A percentile compares a stretch with the other conserved stretches of the same genome.
Conservation (phyloP, 2,113 vertebrate genomes). For the Salminus brasiliensis region DNA sequence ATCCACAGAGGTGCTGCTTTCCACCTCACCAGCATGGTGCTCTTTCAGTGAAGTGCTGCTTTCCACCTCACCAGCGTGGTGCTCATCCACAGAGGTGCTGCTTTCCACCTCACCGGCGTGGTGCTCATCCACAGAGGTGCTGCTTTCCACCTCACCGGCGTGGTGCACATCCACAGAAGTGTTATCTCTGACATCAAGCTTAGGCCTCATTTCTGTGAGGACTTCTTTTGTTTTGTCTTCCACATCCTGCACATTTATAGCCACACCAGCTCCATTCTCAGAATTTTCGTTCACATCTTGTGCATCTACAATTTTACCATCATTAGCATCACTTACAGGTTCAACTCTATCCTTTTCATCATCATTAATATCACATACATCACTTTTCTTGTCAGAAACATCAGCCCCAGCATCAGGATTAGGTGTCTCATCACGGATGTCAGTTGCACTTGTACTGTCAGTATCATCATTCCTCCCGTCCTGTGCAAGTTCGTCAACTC, state of each 20-base stretch:
- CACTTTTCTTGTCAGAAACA: not conserved
- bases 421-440: not conserved
- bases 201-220: not conserved
- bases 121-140: no score
- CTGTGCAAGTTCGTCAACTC: not conserved
- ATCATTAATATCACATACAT: conserved; percentile 8
- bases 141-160: no score
- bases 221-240: no score
- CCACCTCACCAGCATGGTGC: no score
- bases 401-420: not conserved
- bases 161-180: not conserved
- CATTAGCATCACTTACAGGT: not conserved
- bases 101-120: no score
- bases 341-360: not conserved
- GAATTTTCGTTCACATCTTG: not conserved
- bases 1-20: no score
- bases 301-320: not conserved
- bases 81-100: no score
- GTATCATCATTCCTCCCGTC: not conserved
- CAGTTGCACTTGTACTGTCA: not conserved
- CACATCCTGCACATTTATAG: conserved; percentile 15
- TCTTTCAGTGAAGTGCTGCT: no score
- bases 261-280: not conserved
- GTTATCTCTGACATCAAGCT: not conserved
- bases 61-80: not conserved